Conservation (phyloP, 2,113 vertebrate genomes). For the Colistium nudipinnis region DNA sequence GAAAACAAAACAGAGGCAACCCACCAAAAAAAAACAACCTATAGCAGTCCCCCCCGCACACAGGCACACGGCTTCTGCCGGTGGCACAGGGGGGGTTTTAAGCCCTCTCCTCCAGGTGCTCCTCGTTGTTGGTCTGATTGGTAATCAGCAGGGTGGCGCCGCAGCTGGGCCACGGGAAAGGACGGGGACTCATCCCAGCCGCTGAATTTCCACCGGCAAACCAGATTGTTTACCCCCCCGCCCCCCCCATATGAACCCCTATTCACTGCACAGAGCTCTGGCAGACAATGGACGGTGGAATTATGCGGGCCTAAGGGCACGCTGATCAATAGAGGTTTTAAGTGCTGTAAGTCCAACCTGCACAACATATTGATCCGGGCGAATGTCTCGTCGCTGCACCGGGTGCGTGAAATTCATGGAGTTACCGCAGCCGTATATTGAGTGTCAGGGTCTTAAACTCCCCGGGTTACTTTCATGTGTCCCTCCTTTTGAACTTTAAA, state of each 20-base stretch:
- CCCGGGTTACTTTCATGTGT: slow-evolving; percentile 7
- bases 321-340: slow-evolving; percentile 66
- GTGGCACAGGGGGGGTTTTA: too few relatives aligned
- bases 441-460: slow-evolving; percentile 11
- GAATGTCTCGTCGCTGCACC: slow-evolving; percentile 48
- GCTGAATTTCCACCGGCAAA: slow-evolving; percentile 9
- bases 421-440: slow-evolving; percentile 32
- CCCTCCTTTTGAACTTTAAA: slow-evolving; percentile 24
- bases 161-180: too few relatives aligned
- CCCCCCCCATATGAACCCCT: slow-evolving; percentile 20
- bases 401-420: slow-evolving; percentile 62
- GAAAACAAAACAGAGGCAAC: too few relatives aligned
- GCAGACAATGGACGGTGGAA: slow-evolving; percentile 39
- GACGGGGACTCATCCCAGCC: slow-evolving; percentile 8
- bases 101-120: too few relatives aligned
- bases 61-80: too few relatives aligned
- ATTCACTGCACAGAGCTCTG: slow-evolving; percentile 21
- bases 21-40: too few relatives aligned
- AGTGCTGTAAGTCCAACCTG: slow-evolving; percentile 56
- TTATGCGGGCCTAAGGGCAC: slow-evolving; percentile 52
- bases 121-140: too few relatives aligned
- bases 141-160: too few relatives aligned
- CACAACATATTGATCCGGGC: slow-evolving; percentile 54
- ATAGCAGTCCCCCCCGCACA: too few relatives aligned
- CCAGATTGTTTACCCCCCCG: slow-evolving; percentile 19